Conservation (phyloP, 2,888 invertebrate genomes). For the Eupithecia subumbrata region DNA sequence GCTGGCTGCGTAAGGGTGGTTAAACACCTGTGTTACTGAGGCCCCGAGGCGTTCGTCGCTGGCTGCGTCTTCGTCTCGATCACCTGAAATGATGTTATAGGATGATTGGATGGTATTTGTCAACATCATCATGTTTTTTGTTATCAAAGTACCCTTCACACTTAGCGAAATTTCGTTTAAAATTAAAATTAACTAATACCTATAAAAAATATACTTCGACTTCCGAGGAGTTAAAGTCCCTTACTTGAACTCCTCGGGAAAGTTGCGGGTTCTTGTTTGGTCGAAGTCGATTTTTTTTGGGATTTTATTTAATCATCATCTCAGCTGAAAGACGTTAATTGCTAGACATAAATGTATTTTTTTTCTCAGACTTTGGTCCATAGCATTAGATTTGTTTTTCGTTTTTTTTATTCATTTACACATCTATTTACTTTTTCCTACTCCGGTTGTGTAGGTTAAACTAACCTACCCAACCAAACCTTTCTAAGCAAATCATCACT, state of each 20-base stretch:
- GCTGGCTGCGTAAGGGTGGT: constrained; percentile 67
- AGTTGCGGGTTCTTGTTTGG: not conserved
- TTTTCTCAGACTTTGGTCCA: not conserved
- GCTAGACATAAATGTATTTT: not conserved
- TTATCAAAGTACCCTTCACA: no score
- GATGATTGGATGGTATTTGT: not conserved
- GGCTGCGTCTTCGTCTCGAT: constrained; percentile 53
- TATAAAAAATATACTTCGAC: no score
- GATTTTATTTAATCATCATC: not conserved
- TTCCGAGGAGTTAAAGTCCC: no score
- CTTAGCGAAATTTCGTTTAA: no score
- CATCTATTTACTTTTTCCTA: no score
- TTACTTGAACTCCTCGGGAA: no score
- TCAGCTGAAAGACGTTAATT: not conserved
- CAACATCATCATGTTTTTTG: not conserved
- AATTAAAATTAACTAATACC: no score
- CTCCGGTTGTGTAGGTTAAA: no score
- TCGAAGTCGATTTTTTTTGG: not conserved
- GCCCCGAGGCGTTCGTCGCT: constrained; percentile 70
- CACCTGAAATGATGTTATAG: constrained; percentile 44
- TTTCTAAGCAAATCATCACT: not conserved
- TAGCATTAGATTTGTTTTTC: no score
- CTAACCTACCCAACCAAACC: no score
- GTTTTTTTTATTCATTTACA: no score
- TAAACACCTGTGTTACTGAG: constrained; percentile 62